phyloP scores from a whole-genome alignment of 1,140 invertebrate genomes.

The Calosoma granatense region DNA sequence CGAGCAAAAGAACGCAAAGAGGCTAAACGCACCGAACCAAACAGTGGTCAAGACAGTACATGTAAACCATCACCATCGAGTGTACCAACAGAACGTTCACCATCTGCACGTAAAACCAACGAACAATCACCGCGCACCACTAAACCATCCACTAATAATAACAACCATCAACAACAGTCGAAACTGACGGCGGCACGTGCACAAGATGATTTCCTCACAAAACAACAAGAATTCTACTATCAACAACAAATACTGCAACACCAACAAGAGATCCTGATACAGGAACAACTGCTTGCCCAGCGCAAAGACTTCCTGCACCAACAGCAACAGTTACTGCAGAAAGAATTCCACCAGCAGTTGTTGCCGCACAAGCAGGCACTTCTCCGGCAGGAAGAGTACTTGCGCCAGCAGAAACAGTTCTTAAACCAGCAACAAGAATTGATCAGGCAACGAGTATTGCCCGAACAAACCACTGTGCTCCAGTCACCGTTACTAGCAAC shows the following conservation, averaged over 20 bases:
- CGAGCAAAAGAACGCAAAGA: conserved; percentile 87
- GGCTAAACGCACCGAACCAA: conserved; percentile 15
- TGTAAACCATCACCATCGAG: background rate
- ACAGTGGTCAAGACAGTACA: background rate
- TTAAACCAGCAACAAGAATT: background rate
- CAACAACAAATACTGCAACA: conserved; percentile 3
- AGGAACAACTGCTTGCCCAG: background rate
- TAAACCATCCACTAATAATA: background rate
- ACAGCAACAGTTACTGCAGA: background rate
- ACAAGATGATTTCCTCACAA: background rate
- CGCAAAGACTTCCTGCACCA: background rate
- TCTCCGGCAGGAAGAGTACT: background rate
- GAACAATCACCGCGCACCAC: background rate
- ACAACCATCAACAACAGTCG: background rate
- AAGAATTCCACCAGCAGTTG: background rate
- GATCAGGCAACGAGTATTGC: background rate
- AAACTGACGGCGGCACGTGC: background rate
- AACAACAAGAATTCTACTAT: conserved; percentile 2
- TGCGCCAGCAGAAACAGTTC: background rate
- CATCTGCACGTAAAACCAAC: background rate
- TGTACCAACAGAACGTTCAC: background rate
- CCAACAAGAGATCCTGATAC: background rate
- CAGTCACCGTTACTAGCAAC: background rate
- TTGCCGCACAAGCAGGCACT: background rate
- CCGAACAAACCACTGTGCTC: background rate